Percentiles rank a stretch among this genome's conserved stretches.
Evolutionary conservation across 2,888 invertebrate species (phyloP).

Genomic region (Trachelus tabidus): DNA sequence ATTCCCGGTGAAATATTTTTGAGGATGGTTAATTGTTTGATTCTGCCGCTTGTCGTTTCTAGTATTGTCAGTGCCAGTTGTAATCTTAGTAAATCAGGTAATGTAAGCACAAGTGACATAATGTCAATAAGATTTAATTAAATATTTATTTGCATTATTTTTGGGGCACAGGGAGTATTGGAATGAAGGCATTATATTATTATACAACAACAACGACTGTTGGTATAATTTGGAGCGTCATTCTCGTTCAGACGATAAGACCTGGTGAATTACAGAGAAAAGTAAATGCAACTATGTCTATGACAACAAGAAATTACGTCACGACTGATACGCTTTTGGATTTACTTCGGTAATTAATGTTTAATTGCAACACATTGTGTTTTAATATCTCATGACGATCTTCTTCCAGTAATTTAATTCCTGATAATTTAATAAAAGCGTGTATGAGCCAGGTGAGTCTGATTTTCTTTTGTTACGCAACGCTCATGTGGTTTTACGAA

Average conservation of each 20-base stretch:
- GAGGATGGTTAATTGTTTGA: conserved; percentile 92
- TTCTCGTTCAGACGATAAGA: conserved; percentile 86
- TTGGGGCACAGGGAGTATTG: conserved; percentile 48
- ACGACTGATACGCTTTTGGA: conserved; percentile 93
- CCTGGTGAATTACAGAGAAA: conserved; percentile 73
- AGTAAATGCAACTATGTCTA: conserved; percentile 16
- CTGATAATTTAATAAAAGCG: conserved; percentile 88
- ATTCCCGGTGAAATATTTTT: conserved; percentile 95
- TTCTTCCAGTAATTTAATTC: conserved; percentile 78
- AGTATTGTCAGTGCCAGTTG: conserved; percentile 80
- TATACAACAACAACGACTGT: conserved; percentile 92
- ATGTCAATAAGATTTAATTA: neutral
- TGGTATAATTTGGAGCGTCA: conserved; percentile 89
- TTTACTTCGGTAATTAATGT: conserved; percentile 76
- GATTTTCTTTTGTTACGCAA: neutral
- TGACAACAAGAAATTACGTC: conserved; percentile 71
- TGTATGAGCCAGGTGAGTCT: conserved; percentile 71
- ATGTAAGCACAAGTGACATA: conserved; percentile 1
- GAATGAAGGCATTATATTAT: conserved; percentile 69
- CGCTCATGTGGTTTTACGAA: neutral
- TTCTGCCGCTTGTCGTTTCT: conserved; percentile 90
- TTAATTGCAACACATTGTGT: neutral
- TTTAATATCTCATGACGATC: conserved; percentile 16
- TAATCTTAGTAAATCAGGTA: conserved; percentile 55
- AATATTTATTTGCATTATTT: neutral